Percentiles rank a stretch among this genome's conserved stretches.
These are phyloP conservation scores for Scytalopus superciliaris DNA, from an alignment of 2,113 vertebrate genomes.

Conservation along the genomic window DNA sequence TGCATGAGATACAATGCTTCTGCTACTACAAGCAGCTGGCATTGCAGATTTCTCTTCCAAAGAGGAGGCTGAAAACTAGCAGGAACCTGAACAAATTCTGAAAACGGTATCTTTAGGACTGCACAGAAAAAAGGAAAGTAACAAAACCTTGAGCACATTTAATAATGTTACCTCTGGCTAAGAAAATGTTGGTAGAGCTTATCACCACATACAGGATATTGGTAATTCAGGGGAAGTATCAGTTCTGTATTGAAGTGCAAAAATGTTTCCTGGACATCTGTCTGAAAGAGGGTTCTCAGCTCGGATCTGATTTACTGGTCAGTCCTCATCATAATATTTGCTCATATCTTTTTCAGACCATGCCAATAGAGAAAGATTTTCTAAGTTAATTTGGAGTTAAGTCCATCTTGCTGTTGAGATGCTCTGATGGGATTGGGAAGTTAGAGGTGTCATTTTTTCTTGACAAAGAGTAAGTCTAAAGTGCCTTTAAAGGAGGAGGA, in stretches of 20 bases:
- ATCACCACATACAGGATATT: fast-evolving
- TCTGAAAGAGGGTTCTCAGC: background rate
- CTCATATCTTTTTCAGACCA: background rate
- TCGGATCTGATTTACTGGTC: background rate
- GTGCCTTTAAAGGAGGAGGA: background rate
- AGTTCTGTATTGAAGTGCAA: background rate
- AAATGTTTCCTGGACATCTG: background rate
- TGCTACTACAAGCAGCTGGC: background rate
- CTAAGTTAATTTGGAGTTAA: background rate
- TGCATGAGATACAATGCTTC: fast-evolving
- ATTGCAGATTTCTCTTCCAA: background rate
- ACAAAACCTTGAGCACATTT: background rate
- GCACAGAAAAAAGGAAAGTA: background rate
- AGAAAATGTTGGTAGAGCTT: background rate
- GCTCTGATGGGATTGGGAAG: background rate
- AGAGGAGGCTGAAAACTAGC: background rate
- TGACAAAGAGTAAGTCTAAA: background rate
- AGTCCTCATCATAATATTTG: background rate
- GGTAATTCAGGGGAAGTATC: background rate
- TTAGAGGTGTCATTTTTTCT: background rate
- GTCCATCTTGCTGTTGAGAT: background rate
- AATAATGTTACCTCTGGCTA: background rate
- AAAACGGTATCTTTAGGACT: background rate
- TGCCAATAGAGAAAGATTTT: background rate
- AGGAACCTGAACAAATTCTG: background rate